Base-by-base conservation (phyloP, 2,113 vertebrate species). In the Asarcornis scutulata region DNA sequence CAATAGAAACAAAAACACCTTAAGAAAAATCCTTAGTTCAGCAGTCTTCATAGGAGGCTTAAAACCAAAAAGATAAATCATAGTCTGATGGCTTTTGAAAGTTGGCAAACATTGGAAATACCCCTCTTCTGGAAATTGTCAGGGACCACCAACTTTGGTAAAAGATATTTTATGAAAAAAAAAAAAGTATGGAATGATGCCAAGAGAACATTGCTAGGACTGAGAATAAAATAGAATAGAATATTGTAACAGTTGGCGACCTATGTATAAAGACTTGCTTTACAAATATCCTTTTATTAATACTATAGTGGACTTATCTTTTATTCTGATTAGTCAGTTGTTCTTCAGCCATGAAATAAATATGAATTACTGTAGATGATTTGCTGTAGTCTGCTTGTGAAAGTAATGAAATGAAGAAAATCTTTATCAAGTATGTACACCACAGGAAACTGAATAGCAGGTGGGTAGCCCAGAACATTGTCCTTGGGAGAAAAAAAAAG, bases 321-420 rank as follows among this genome's bases (percentile, higher is more conserved):
- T 82, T 82, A 26, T 89, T 91, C 88, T 91, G 20, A 48, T 84
- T 95, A 86, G 46, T 38, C 46, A 82, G 18, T 58, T 94, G 38
- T 64, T 94, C 56, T 92, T 34, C 3, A 38, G 34, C 23, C 14
- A 31, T 91, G 9, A 86, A 72, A 64, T 81, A 82, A 84, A 87
- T 77, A 62, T 23, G 9, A 76, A 15, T 82, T 96, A 72, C 23
- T 93, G 13, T 44, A 72, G 29, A 48, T 73, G 84, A 68, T 82
- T 79, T 87, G 18, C 72, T 73, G 58, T 26, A 9, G 26, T 91
- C 38, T 88, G 13, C 50, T 89, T 76, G n/a, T 48, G 23, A 85
- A 94, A 76, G 20, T 87, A 89, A 66, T 58, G 78, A 60, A 91
- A 69, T 21, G 69, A 40, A 23, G 64, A 94, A 94, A 67, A 76